Base-by-base conservation (phyloP, 2,888 invertebrate species). In the Athripsodes cinereus region DNA sequence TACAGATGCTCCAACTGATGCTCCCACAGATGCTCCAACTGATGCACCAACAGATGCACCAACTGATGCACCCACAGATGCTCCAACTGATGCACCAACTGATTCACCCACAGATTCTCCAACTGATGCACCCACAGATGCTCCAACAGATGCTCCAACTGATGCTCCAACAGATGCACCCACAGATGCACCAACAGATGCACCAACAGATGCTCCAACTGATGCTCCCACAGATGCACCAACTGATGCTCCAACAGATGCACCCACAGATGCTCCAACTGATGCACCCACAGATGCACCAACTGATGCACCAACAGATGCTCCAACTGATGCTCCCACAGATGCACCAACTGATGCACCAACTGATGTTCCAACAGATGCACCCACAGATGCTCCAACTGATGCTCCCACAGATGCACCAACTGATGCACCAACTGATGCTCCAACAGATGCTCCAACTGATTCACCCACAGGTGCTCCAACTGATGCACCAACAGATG, bases 271-370 rank as follows among this genome's bases (percentile, higher is more conserved):
- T 10, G 48, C 47, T 13, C 52, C 55, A 52, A 59, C 59, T 1
- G 55, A 59, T 18, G 19, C 59, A 1, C 55, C 59, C 16, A 59
- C 59, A 5, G 52, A 59, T 2, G 52, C 55, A 1, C 52, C 55
- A n/a, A 59, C 59, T 5, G 59, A 59, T 0, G 21, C 55, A 5
- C 57, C 57, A 46, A 57, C 57, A 20, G 57, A 53, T 11, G 44
- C 53, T n/a, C 53, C 53, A 18, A 58, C 58, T 2, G 58, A 58
- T 20, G 20, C 55, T 31, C 21, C 56, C 34, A 53, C 59, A 6
- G 52, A 49, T 8, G 40, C 47, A 2, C 18, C 50, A 31, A 48
- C 48, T 5, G 48, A 48, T 19, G 16, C 55, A 35, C 21, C 56
- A 34, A 53, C 59, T 6, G 52, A 49, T 5, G 26, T 47, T 2